Base-by-base conservation (phyloP, 2,888 invertebrate genomes). In the Alentia gelatinosa region DNA sequence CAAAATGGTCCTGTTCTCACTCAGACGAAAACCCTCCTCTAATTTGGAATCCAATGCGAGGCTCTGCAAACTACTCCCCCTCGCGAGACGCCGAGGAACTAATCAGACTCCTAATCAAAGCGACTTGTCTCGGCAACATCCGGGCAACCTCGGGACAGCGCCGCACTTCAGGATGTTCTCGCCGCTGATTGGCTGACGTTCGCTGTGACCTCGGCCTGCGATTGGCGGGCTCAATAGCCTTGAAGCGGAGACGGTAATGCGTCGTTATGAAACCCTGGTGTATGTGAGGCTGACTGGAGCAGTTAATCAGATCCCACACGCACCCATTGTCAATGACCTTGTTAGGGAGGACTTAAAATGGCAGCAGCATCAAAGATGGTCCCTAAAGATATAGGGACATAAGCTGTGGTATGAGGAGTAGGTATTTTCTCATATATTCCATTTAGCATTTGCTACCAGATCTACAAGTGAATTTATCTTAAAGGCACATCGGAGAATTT, bases 151-250 rank as follows among this genome's bases (percentile, higher is more conserved):
- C 1, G n/a, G 19, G 47, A 68, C 4, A 9, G 26, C 26, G 1
- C 68, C 5, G 30, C 68, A 33, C 68, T 68, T 26, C 30, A 26
- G 68, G 26, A 26, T 15, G 4, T 68, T 1, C 68, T 30, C 30
- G 30, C 68, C 26, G 30, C 68, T 68, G 68, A 68, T 68, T 68
- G 68, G 68, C 68, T 68, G 68, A 30, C 30, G 68, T 68, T 26
- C 5, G 33, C 68, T 30, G 30, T 12, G 33, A 68, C 68, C 68
- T 26, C 30, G 15, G 37, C 79, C 79, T 35, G n/a, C 3, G 39
- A 39, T 35, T 79, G 79, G 79, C 37, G 1, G 35, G 19, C 79
- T 79, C 79, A 15, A 79, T 79, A 79, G 79, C 79, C 79, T 79
- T 26, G 39, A 79, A 37, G n/a, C 79, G 37, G n/a, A 5, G 79